These are phyloP conservation scores for Hippocampus guttulatus DNA, from an alignment of 2,113 vertebrate genomes.

Conservation along the genomic window DNA sequence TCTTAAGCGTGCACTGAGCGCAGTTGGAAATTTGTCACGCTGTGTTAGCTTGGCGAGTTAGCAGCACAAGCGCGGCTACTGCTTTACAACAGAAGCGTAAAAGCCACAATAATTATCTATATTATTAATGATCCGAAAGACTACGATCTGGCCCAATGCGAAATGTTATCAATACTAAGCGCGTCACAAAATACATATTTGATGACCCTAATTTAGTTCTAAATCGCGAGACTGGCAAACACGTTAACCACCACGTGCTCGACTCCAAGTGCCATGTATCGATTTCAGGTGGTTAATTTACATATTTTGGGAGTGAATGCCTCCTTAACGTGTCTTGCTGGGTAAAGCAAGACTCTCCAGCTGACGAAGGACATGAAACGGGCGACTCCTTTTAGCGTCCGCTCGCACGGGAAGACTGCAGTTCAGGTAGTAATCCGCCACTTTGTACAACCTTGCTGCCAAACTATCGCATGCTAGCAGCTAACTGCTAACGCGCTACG, in stretches of 20 bases:
- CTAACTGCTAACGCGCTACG: slow-evolving; percentile 44
- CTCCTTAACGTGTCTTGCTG: neutral
- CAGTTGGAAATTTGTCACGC: slow-evolving; percentile 2
- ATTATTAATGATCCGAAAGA: neutral
- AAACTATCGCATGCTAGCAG: slow-evolving; percentile 38
- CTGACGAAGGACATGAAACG: accelerated
- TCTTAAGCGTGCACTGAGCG: no score
- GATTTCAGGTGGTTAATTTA: slow-evolving; percentile 39
- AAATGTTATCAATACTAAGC: neutral
- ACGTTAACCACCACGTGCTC: slow-evolving; percentile 68
- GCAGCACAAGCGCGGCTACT: slow-evolving; percentile 35
- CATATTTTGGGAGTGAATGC: slow-evolving; percentile 15
- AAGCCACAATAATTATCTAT: neutral
- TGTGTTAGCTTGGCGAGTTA: slow-evolving; percentile 54
- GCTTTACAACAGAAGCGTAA: neutral
- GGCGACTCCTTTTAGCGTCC: accelerated
- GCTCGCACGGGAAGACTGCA: neutral
- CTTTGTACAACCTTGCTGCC: slow-evolving; percentile 35
- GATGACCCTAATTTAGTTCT: neutral
- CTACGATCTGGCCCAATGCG: neutral
- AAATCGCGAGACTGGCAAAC: slow-evolving; percentile 19
- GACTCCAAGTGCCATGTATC: slow-evolving; percentile 27
- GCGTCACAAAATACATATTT: no score
- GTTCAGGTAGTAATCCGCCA: slow-evolving; percentile 30
- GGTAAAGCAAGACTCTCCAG: neutral